These are phyloP conservation scores for Sterrhoptilus dennistouni DNA, from an alignment of 2,113 vertebrate species.

Conservation along the genomic window DNA sequence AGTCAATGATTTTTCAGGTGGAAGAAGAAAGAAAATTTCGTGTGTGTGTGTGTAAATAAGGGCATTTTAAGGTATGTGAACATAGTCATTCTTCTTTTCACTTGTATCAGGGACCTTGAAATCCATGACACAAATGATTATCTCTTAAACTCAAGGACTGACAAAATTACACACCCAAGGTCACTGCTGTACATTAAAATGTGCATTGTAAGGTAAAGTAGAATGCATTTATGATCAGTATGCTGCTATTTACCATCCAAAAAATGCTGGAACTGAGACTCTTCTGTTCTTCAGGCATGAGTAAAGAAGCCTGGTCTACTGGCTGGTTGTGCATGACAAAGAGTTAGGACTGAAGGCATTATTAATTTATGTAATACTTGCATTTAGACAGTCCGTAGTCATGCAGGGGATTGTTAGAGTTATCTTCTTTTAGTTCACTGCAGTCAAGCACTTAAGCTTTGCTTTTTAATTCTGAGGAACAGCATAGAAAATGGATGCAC, in stretches of 20 bases:
- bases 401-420: not conserved
- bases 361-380: not conserved
- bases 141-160: not conserved
- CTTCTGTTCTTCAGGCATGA: rapidly evolving
- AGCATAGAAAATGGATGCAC: not conserved
- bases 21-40: not conserved
- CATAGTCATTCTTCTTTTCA: not conserved
- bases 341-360: not conserved
- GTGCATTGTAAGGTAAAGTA: not conserved
- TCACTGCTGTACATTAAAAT: not conserved
- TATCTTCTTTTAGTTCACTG: not conserved
- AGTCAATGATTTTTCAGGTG: not conserved
- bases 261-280: not conserved
- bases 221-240: not conserved
- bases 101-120: not conserved
- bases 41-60: not conserved
- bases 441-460: not conserved
- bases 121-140: not conserved
- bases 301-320: not conserved
- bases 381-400: not conserved
- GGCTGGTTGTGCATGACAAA: not conserved
- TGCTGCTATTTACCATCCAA: not conserved
- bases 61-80: not conserved
- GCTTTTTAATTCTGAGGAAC: not conserved
- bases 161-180: not conserved